Evolutionary conservation across 2,113 vertebrate species (phyloP).

Genomic region (Panthera leo): DNA sequence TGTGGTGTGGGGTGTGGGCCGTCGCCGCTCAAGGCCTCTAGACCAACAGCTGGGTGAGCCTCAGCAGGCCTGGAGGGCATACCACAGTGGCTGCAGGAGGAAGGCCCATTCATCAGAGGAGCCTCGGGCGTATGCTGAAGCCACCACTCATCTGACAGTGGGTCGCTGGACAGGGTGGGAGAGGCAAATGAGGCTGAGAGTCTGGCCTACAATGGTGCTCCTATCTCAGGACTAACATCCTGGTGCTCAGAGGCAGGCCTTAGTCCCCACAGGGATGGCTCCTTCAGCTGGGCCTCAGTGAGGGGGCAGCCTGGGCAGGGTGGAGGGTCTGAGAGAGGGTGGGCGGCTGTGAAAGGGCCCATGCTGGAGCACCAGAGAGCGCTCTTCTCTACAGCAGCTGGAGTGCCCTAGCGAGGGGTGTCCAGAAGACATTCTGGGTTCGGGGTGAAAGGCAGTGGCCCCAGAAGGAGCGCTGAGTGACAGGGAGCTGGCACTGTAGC

Average conservation of each 20-base stretch:
- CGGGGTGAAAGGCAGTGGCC: background rate
- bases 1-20: background rate
- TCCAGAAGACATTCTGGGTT: no score
- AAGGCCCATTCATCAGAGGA: background rate
- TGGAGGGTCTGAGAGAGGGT: background rate
- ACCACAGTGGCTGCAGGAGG: background rate
- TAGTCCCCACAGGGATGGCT: background rate
- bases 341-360: background rate
- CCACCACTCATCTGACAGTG: background rate
- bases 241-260: background rate
- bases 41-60: background rate
- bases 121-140: background rate
- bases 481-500: background rate
- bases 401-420: background rate
- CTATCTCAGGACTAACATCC: background rate
- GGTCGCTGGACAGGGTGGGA: background rate
- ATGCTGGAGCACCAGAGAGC: background rate
- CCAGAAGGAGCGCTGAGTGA: background rate
- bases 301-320: background rate
- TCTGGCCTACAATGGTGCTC: background rate
- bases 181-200: background rate
- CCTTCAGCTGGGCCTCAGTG: background rate
- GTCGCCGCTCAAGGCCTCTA: background rate
- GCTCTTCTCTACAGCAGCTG: background rate
- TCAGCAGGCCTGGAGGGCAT: no score